Base-by-base conservation (phyloP, 2,888 invertebrate species). In the Dryobotodes eremita region DNA sequence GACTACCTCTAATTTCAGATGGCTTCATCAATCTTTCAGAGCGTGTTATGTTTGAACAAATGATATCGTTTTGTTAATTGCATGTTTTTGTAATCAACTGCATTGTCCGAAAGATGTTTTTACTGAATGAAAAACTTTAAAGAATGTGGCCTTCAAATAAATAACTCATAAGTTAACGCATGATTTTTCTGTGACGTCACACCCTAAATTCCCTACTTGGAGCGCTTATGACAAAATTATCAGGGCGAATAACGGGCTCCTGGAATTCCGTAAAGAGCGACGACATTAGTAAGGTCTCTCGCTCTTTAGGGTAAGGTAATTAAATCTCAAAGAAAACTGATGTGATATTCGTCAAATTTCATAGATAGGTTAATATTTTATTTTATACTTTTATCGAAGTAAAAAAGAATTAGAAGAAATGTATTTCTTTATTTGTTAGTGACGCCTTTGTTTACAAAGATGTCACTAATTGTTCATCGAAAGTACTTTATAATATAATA, bases 191-290 rank as follows among this genome's bases (percentile, higher is more conserved):
- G 31, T 85, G 82, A 88, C 71, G 80, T 86, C 86, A 88, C 46
- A 23, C 68, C 57, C 61, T 36, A 83, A 80, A 76, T 73, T 66
- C 71, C 50, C 61, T 73, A 36, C 72, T 78, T 68, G 66, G 65
- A 48, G 26, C 69, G 75, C 79, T 86, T 79, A 77, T 71, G 75
- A 84, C 86, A 71, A 77, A 77, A 36, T 86, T 89, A 89, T 88
- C 88, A 79, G 86, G 71, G 82, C 82, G 55, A 77, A 80, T 88
- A 86, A 89, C 88, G 89, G 88, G 11, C 46, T 76, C 61, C 76
- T 70, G 59, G 42, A 83, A 86, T 88, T 88, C 84, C 83, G 2
- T 81, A 76, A 53, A 71, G 71, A 79, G 64, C 59, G 65, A 73
- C 61, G 71, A 72, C 88, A 73, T 82, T 71, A 59, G 72, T 73